Base-by-base conservation (phyloP, 1,140 invertebrate genomes). In the Psix sp. region DNA sequence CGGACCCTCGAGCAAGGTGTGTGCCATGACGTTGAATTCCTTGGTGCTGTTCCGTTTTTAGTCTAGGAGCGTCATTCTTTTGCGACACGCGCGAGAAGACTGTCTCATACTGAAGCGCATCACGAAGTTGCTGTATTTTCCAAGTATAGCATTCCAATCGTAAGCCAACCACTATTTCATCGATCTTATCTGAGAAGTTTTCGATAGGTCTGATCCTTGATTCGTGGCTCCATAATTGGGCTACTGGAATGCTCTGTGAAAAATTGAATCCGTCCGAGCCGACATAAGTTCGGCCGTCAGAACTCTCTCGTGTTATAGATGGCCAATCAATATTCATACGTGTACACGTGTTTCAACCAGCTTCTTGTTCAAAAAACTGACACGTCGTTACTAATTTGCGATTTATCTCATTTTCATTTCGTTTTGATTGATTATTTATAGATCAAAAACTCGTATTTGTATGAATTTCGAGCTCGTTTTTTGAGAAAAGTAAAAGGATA, bases 61-160 rank as follows among this genome's bases (percentile, higher is more conserved):
- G 84, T 84, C 82, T 83, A 84, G 80, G 82, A 84, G 76, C 66
- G 77, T 77, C 80, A 84, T 84, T 84, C 83, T 84, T 84, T 80
- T 36, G 82, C 78, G 82, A 82, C 82, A 83, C 83, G 78, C 83
- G 82, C 81, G 77, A 77, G 79, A 77, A 74, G 74, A 76, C 78
- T 79, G 74, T 80, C 46, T 70, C 63, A 68, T 66, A 75, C 70
- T 65, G 65, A 38, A 51, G 63, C 70, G 54, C 52, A 40, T 45
- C 77, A 51, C 51, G 60, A 52, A 43, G 49, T 42, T 33, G 24
- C 42, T 35, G 59, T 74, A 75, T 77, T 82, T 78, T 79, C 77
- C 74, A 74, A 62, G 42, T 26, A 52, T 66, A 62, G 72, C 77
- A 80, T 77, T 82, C 77, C 74, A 42, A 66, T 65, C 56, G 31